Base-by-base conservation (phyloP, 53 echinoderm and acorn worm species). In the Glandiceps talaboti region DNA sequence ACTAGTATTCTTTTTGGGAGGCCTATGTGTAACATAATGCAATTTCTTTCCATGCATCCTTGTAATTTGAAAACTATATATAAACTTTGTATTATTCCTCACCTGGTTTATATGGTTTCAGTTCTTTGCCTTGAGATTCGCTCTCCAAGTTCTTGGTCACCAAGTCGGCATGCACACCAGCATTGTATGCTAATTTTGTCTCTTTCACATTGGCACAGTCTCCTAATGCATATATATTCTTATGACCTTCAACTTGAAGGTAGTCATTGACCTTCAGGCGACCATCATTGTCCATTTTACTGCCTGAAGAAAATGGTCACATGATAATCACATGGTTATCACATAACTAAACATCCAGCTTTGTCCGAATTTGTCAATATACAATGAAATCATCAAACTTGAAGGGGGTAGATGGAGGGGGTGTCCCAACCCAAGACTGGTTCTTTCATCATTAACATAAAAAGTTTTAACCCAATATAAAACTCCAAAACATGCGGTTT, bases 141-240 rank as follows among this genome's bases (percentile, higher is more conserved):
- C 82, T 29, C 25, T 74, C 1, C 1, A 92, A 73, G 45, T 94
- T 94, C 26, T 77, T 27, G 0, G 83, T 84, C 14, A 83, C 83
- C 26, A 83, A 30, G 25, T 84, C 77, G 32, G 83, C 90, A 0
- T 94, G 94, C 6, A 28, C 0, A 28, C 28, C 76, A 0, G 92
- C 92, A 14, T 80, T 30, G 31, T 79, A 83, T 0, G 92, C 94
- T 86, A 94, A 73, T 77, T 92, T 94, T 73, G 74, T 33, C 26
- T 32, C 1, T 27, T 88, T 84, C 0, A 79, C 81, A 30, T 90
- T 86, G 26, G 82, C 87, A 75, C 94, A 94, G 86, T 94, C 94
- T 73, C 94, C 94, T 25, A 94, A 31, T 27, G 94, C 94, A 76
- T 88, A 94, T 12, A 94, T 83, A 30, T 94, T 87, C 1, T 82